Evolutionary conservation across 2,113 vertebrate species (phyloP).

Genomic region (Cathartes aura): DNA sequence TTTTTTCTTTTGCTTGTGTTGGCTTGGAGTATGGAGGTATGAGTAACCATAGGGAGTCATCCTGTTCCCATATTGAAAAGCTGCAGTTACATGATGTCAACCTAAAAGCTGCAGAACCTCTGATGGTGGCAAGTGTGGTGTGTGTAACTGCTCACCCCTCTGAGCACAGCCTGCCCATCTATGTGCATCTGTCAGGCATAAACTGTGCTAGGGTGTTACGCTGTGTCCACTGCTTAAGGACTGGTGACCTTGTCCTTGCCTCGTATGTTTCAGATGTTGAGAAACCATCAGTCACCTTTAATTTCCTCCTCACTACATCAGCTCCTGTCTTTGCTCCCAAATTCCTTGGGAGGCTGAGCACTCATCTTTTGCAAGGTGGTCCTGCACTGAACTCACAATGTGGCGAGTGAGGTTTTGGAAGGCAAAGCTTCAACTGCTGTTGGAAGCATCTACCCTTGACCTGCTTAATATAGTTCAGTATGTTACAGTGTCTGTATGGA

Average conservation of each 20-base stretch:
- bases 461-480: not conserved
- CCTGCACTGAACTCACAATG: not conserved
- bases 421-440: not conserved
- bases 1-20: not conserved
- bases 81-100: not conserved
- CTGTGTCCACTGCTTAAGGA: not conserved
- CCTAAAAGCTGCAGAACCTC: not conserved
- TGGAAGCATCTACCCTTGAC: not conserved
- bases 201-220: not conserved
- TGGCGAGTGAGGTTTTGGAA: not conserved
- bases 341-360: not conserved
- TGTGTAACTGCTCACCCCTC: not conserved
- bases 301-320: not conserved
- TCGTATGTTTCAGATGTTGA: not conserved
- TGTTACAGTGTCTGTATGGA: not conserved
- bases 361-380: not conserved
- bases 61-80: not conserved
- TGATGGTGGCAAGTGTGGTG: not conserved
- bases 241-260: not conserved
- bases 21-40: not conserved
- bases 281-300: not conserved
- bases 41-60: not conserved
- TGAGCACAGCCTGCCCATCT: not conserved
- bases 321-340: not conserved
- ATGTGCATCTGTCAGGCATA: fast-evolving